Conservation (phyloP, 2,797 vertebrate genomes). For the Calcarius lapponicus region DNA sequence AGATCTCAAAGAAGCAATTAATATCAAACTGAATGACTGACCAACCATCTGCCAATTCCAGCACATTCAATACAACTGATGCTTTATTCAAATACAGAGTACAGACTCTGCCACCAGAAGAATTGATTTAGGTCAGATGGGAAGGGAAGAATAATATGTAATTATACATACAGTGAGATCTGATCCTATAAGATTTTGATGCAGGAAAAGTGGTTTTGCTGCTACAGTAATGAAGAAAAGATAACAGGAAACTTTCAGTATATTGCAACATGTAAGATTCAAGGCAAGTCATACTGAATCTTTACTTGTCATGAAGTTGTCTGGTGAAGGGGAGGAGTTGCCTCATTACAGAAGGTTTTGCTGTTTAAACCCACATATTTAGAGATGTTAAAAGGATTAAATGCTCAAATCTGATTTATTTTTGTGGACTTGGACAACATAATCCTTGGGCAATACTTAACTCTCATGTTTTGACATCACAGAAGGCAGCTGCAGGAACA, state of each 20-base stretch:
- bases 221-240: not conserved
- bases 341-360: not conserved
- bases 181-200: not conserved
- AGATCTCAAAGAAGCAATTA: constrained; percentile 63
- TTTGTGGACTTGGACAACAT: not conserved
- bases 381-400: not conserved
- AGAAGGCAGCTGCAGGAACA: constrained; percentile 52
- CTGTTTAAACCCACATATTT: not conserved
- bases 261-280: not conserved
- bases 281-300: not conserved
- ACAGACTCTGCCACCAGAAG: constrained; percentile 28
- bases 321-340: not conserved
- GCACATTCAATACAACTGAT: constrained; percentile 45
- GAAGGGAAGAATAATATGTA: not conserved
- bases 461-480: constrained; percentile 16
- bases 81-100: constrained; percentile 34
- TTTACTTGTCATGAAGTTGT: not conserved
- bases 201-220: not conserved
- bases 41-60: constrained; percentile 58
- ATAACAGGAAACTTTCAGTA: not conserved
- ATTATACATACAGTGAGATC: not conserved
- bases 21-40: constrained; percentile 62
- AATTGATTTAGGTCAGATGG: constrained; percentile 9
- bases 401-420: not conserved
- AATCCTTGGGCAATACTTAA: not conserved